These are phyloP conservation scores for Ellobius talpinus DNA, from an alignment of 2,113 vertebrate species.

Conservation along the genomic window DNA sequence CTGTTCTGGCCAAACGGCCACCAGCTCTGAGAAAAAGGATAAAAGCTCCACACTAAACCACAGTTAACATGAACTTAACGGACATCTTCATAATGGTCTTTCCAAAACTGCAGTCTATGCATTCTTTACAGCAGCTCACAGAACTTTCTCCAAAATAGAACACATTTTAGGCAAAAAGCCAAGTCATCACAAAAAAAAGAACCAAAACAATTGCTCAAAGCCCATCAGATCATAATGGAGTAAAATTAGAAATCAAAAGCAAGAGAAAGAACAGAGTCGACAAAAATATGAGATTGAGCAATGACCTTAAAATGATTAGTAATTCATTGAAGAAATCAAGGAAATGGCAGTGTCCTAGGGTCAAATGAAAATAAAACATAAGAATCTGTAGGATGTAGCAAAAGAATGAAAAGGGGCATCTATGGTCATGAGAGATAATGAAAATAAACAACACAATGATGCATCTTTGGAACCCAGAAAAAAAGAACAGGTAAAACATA, in stretches of 20 bases:
- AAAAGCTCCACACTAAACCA: background rate
- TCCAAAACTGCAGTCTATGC: background rate
- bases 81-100: background rate
- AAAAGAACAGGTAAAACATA: too few species aligned
- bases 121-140: background rate
- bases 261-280: background rate
- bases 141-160: constrained; percentile 13
- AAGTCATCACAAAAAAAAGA: background rate
- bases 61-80: background rate
- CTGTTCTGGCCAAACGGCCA: background rate
- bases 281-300: background rate
- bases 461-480: background rate
- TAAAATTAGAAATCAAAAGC: background rate
- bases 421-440: background rate
- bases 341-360: background rate
- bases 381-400: background rate
- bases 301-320: background rate
- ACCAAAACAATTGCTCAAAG: background rate
- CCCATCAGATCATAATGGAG: background rate
- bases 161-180: constrained; percentile 2
- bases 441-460: background rate
- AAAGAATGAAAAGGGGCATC: background rate
- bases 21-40: background rate
- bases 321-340: background rate
- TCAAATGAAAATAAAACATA: too few species aligned